Percentiles rank a stretch among this genome's conserved stretches.
Evolutionary conservation across 2,113 vertebrate genomes (phyloP).

Genomic region (Myrmecobius fasciatus): DNA sequence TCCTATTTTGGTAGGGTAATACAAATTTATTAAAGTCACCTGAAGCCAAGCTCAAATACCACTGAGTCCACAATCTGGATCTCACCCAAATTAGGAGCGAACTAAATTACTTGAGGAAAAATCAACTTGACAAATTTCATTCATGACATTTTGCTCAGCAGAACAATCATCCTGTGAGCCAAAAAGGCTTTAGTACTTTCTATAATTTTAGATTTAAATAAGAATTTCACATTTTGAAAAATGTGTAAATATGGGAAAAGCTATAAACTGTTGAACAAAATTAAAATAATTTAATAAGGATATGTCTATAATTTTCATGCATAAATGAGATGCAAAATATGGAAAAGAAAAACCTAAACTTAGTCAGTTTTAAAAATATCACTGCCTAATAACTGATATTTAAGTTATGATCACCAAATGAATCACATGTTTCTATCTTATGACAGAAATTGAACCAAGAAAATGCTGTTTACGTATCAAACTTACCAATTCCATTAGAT

Average conservation of each 20-base stretch:
- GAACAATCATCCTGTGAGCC: too few relatives aligned
- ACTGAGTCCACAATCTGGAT: not conserved
- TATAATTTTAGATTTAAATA: not conserved
- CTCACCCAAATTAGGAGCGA: too few relatives aligned
- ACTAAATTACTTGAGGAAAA: too few relatives aligned
- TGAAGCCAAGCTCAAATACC: not conserved
- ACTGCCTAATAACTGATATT: not conserved
- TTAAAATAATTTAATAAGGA: not conserved
- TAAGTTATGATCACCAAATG: not conserved
- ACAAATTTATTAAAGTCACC: not conserved
- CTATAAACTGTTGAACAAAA: not conserved
- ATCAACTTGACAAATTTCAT: too few relatives aligned
- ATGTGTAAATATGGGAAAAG: not conserved
- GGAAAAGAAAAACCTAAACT: not conserved
- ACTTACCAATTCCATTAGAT: slow-evolving; percentile 94
- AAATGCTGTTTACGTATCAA: not conserved
- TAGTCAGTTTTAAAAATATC: not conserved
- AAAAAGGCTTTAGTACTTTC: not conserved
- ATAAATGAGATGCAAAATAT: not conserved
- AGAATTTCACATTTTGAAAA: not conserved
- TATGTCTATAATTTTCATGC: slow-evolving; percentile 9
- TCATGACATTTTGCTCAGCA: too few relatives aligned
- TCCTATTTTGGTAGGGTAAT: not conserved
- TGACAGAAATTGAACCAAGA: not conserved
- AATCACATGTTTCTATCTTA: not conserved